Base-by-base conservation (phyloP, 2,113 vertebrate species). In the Ceyx margarethae region DNA sequence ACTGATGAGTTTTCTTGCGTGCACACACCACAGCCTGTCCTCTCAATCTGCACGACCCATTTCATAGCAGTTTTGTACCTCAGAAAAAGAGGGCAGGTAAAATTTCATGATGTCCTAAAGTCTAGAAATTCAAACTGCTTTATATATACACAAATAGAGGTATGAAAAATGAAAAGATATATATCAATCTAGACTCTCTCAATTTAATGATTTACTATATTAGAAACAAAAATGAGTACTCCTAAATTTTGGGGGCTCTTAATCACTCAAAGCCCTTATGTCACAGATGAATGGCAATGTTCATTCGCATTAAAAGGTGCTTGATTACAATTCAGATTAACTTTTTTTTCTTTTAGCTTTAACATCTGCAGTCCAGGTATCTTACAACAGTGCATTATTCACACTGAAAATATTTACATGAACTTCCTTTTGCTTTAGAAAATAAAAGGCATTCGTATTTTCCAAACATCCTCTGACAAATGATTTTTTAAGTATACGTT, bases 341-440 rank as follows among this genome's bases (percentile, higher is more conserved):
- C 13, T 20, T 71, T 26, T 51, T 15, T 18, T 37, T 19, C 43
- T 50, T 10, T 40, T 9, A 89, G 22, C 7, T 53, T 72, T 25
- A 76, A 23, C 6, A 23, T 14, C 33, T 45, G 11, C 7, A 42
- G 40, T 66, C 37, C 18, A 45, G 25, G n/a, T 48, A 23, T 43
- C 21, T 65, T 18, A 8, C 2, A 37, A 7, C 11, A 45, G 3
- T 1, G 17, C 12, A 18, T 0, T 13, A 29, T 8, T 11, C 7
- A 2, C 29, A 54, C 13, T 3, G 0, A 4, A 78, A 81, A 31
- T 57, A 48, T 64, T 19, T 22, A 11, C 35, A 40, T 3, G 5
- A 37, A 16, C 2, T 45, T 29, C 11, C 3, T 85, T 79, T 28
- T 7, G 8, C 57, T 15, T 9, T 54, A 17, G 31, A 82, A 85